Percentiles rank a stretch among this genome's conserved stretches.
Conservation (phyloP, 2,888 invertebrate genomes). For the Scaptomyza caliginosa region DNA sequence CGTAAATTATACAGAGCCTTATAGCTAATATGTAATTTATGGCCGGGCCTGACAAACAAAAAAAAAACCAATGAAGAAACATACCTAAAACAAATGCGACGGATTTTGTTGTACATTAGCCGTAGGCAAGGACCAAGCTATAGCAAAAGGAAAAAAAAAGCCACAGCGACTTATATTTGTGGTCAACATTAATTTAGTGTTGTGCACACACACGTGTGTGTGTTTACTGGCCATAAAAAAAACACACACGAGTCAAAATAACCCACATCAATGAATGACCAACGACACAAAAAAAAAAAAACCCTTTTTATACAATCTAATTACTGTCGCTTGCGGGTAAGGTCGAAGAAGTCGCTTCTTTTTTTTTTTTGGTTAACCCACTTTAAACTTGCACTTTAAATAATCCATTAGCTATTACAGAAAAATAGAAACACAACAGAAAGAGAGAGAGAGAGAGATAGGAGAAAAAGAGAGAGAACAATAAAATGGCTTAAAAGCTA, state of each 20-base stretch:
- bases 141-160: neutral
- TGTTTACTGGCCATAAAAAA: conserved; percentile 22
- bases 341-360: neutral
- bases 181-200: conserved; percentile 49
- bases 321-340: conserved; percentile 46
- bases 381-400: conserved; percentile 74
- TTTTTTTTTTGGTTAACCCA: too few relatives aligned
- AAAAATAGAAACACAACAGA: conserved; percentile 26
- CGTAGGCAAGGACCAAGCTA: conserved; percentile 50
- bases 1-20: conserved; percentile 78
- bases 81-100: conserved; percentile 66
- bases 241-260: neutral
- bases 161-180: conserved; percentile 46
- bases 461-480: conserved; percentile 5
- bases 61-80: conserved; percentile 30
- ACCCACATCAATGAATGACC: conserved; percentile 58
- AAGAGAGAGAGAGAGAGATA: conserved; percentile 9
- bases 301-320: conserved; percentile 69
- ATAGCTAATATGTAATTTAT: conserved; percentile 79
- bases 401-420: conserved; percentile 75
- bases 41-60: conserved; percentile 45
- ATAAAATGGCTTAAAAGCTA: conserved; percentile 81
- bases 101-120: conserved; percentile 73
- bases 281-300: neutral
- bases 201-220: conserved; percentile 24